phyloP scores from a whole-genome alignment of 2,113 vertebrate genomes.

The Melanerpes aurifrons region DNA sequence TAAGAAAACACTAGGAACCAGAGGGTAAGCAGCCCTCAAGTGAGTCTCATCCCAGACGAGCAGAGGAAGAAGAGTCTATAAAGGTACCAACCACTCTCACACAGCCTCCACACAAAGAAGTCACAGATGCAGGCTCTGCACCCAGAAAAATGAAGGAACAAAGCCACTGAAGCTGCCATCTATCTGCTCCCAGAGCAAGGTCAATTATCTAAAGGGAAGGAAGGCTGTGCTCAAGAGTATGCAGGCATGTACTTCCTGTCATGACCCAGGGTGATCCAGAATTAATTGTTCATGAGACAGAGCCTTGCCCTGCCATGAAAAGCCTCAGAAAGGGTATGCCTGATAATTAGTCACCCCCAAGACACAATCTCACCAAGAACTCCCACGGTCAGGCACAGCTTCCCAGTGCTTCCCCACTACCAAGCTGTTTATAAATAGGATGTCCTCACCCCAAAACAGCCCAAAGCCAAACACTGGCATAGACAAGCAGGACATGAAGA shows the following conservation, averaged over 20 bases:
- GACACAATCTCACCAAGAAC: not conserved
- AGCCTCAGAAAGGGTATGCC: not conserved
- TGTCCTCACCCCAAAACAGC: not conserved
- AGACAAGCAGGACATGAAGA: not conserved
- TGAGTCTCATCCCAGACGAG: not conserved
- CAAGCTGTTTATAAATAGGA: not conserved
- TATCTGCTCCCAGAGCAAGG: not conserved
- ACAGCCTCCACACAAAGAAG: fast-evolving
- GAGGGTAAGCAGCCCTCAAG: fast-evolving
- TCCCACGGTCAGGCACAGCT: not conserved
- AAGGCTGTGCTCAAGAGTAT: not conserved
- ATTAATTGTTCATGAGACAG: not conserved
- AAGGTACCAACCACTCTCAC: fast-evolving
- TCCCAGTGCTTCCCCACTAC: not conserved
- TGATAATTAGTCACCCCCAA: not conserved
- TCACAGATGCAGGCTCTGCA: not conserved
- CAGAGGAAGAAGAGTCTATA: not conserved
- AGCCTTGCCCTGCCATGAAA: not conserved
- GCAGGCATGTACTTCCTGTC: not conserved
- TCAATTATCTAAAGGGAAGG: not conserved
- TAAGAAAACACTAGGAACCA: not conserved
- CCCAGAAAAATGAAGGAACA: not conserved
- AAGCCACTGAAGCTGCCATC: not conserved
- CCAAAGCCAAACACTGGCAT: too few relatives aligned
- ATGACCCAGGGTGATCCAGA: not conserved